A percentile compares a stretch with the other conserved stretches of the same genome.
Conservation (phyloP, 2,797 vertebrate species). For the Scomberomorus guttatus region DNA sequence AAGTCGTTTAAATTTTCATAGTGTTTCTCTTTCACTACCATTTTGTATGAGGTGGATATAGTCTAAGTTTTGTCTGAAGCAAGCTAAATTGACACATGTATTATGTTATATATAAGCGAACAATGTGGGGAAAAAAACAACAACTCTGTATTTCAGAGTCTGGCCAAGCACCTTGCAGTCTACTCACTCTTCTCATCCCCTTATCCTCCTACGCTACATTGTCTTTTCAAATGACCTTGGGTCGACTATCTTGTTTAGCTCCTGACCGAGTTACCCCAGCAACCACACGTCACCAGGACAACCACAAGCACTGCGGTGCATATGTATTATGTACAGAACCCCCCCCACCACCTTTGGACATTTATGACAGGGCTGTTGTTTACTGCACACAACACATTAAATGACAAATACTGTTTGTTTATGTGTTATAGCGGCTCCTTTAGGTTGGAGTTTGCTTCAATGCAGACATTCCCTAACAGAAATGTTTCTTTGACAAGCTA, state of each 20-base stretch:
- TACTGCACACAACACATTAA: neutral
- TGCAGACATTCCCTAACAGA: neutral
- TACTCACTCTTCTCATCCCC: constrained; percentile 23
- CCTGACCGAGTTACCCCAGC: constrained; percentile 53
- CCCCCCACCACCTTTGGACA: too few relatives aligned
- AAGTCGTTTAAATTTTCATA: neutral
- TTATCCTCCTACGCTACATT: constrained; percentile 18
- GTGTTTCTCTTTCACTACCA: neutral
- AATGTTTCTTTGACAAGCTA: neutral
- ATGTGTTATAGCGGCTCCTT: neutral
- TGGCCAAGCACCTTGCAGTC: neutral
- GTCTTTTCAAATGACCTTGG: constrained; percentile 42
- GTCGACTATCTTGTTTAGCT: constrained; percentile 28
- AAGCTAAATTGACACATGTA: neutral
- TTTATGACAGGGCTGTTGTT: constrained; percentile 20
- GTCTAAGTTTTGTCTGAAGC: neutral
- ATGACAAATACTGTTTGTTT: neutral
- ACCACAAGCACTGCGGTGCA: constrained; percentile 23
- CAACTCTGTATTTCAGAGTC: neutral
- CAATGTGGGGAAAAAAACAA: neutral
- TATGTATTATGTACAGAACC: constrained; percentile 23
- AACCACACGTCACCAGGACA: constrained; percentile 58
- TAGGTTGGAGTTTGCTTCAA: neutral
- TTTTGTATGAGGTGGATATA: neutral
- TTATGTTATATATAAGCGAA: neutral